phyloP scores from a whole-genome alignment of 1,140 invertebrate genomes.

The Mya arenaria region DNA sequence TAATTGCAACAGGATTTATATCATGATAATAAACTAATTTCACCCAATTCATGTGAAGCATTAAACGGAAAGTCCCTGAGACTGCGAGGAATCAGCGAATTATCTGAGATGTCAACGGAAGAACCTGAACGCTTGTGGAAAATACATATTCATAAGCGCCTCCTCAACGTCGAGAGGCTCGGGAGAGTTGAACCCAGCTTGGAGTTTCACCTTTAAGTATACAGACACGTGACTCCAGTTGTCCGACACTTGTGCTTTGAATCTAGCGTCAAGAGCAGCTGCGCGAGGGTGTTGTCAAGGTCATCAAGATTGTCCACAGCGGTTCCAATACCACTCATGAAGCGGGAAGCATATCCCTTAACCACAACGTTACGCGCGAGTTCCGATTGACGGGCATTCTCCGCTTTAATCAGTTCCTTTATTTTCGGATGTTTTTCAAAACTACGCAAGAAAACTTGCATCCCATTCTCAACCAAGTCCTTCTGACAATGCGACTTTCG shows the following conservation, averaged over 20 bases:
- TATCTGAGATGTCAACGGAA: too few species aligned
- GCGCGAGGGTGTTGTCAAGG: background rate
- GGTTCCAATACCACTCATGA: background rate
- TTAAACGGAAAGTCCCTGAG: too few species aligned
- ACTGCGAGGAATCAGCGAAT: too few species aligned
- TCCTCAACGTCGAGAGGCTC: too few species aligned
- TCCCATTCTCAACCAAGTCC: background rate
- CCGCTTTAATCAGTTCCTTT: constrained; percentile 7
- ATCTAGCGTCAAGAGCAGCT: background rate
- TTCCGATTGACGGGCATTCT: background rate
- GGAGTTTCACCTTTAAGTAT: background rate
- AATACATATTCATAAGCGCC: too few species aligned
- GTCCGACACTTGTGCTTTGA: background rate
- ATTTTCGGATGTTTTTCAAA: constrained; percentile 5
- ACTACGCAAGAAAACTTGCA: constrained; percentile 21
- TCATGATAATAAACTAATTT: too few species aligned
- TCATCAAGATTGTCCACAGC: background rate
- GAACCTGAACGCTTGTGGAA: too few species aligned
- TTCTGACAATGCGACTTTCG: background rate
- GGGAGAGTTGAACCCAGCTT: constrained; percentile 21
- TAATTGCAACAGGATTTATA: too few species aligned
- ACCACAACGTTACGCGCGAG: background rate
- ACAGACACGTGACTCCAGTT: constrained; percentile 2
- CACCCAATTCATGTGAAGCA: too few species aligned
- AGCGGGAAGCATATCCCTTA: background rate